Conservation (phyloP, 2,797 vertebrate species). For the Cheirogaleus major region DNA sequence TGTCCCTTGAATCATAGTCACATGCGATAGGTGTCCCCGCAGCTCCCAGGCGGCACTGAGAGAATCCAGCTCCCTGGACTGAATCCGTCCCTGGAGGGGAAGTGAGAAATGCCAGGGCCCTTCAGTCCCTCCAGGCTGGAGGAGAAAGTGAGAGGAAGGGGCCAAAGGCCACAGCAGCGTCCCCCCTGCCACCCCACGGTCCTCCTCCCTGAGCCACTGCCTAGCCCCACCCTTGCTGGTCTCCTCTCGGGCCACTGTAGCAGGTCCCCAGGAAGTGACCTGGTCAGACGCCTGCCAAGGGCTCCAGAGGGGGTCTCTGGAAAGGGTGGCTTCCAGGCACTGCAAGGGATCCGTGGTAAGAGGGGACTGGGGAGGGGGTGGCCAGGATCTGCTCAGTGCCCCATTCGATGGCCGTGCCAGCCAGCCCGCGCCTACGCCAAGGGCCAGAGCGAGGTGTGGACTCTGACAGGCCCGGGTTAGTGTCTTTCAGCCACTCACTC, state of each 20-base stretch:
- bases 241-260: too few relatives aligned
- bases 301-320: background rate
- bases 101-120: background rate
- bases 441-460: background rate
- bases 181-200: rapidly evolving
- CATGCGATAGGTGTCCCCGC: rapidly evolving
- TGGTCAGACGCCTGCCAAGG: background rate
- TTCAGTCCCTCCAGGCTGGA: background rate
- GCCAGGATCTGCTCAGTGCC: background rate
- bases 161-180: rapidly evolving
- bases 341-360: background rate
- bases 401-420: background rate
- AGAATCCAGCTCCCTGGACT: background rate
- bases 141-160: background rate
- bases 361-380: background rate
- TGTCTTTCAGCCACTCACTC: background rate
- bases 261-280: background rate
- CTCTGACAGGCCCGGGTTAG: rapidly evolving
- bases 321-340: too few relatives aligned
- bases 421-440: background rate
- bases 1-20: background rate
- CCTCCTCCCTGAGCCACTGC: background rate
- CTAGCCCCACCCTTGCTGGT: background rate
- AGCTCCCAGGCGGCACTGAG: background rate
- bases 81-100: background rate